Evolutionary conservation across 2,888 invertebrate genomes (phyloP).

Genomic region (Bellardia pandia): DNA sequence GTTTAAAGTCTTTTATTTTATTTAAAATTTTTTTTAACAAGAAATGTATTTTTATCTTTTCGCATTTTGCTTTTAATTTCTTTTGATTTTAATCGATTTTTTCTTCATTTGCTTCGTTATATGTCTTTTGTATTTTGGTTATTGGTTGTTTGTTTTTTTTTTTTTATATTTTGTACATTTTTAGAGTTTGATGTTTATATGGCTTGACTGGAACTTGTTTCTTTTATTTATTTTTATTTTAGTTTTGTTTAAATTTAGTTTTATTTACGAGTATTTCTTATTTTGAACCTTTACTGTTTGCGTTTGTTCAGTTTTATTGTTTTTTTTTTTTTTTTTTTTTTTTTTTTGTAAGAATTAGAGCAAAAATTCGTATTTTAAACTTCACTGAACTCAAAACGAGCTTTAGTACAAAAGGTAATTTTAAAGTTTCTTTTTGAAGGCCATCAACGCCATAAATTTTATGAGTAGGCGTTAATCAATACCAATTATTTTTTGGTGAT

Average conservation of each 20-base stretch:
- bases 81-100: conserved; percentile 72
- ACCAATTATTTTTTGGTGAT: conserved; percentile 45
- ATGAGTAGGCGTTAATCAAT: conserved; percentile 69
- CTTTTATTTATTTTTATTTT: conserved; percentile 8
- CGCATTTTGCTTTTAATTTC: conserved; percentile 72
- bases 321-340: conserved; percentile 20
- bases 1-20: conserved; percentile 18
- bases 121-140: conserved; percentile 42
- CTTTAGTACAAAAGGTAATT: background rate
- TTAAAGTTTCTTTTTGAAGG: conserved; percentile 57
- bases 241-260: conserved; percentile 29
- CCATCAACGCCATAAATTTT: conserved; percentile 65
- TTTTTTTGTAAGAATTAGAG: conserved; percentile 65
- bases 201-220: conserved; percentile 65
- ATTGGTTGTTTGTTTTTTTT: conserved; percentile 23
- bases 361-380: conserved; percentile 66
- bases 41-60: conserved; percentile 67
- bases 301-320: background rate
- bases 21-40: background rate
- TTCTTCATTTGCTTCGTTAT: conserved; percentile 9
- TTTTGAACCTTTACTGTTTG: conserved; percentile 35
- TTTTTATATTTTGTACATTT: background rate
- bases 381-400: conserved; percentile 62
- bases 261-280: conserved; percentile 19
- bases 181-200: conserved; percentile 63